Base-by-base conservation (phyloP, 2,888 invertebrate genomes). In the Cantharis flavilabris region DNA sequence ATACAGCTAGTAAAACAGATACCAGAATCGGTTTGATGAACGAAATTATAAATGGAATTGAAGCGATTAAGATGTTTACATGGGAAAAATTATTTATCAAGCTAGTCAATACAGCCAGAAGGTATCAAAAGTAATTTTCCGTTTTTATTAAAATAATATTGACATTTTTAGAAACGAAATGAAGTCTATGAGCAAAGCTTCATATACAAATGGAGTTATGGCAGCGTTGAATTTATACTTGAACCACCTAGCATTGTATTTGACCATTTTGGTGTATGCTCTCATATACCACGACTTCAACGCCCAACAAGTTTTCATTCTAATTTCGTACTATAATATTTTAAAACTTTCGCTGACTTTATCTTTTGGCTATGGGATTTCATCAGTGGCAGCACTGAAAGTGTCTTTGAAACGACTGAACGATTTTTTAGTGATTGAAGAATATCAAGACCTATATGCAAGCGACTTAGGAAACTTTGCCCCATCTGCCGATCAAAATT, bases 51-150 rank as follows among this genome's bases (percentile, higher is more conserved):
- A 92, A 93, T 83, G 97, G 97, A 1, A 95, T 97, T 86, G 93
- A 96, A 88, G 96, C 98, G 0, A 96, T 98, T 81, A 98, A 98
- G 89, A 98, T 98, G 97, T 98, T 97, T 85, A 95, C 97, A 0
- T 98, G 98, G 95, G 98, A 98, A 86, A 92, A 92, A 83, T 95
- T 97, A 0, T 98, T 98, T 85, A 92, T 94, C 26, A 91, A 92
- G 81, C 91, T 97, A 77, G 94, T 98, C 1, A 92, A 90, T 16
- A 83, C 90, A 33, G 91, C 94, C 1, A 89, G 96, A 85, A 88
- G 87, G 88, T 91, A 89, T n/a, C 10, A 30, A 26, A 9, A 1
- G 26, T 9, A 4, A 13, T 5, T 13, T 13, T 13, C 9, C 3
- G 3, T 7, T 49, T 23, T n/a, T n/a, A 10, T 11, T 69, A 0